phyloP scores from a whole-genome alignment of 2,888 invertebrate genomes.

The Drosophila cracens region DNA sequence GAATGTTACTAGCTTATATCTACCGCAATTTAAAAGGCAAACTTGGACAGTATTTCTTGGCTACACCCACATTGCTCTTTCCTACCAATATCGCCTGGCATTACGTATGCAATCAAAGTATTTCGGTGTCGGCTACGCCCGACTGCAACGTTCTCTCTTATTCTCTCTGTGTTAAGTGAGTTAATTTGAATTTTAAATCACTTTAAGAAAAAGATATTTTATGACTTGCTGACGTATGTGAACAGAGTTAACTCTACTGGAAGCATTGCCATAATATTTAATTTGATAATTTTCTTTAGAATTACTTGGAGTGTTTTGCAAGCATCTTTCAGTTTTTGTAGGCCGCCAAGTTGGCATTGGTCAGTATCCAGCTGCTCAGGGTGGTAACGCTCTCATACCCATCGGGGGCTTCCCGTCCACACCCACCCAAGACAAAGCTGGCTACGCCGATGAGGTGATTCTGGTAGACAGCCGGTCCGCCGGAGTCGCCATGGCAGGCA shows the following conservation, averaged over 20 bases:
- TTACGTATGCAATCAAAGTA: too few species aligned
- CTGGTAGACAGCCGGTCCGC: conserved; percentile 82
- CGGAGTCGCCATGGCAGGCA: conserved; percentile 83
- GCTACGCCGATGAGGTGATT: conserved; percentile 78
- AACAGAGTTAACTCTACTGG: not conserved
- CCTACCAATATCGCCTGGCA: too few species aligned
- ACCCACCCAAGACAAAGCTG: conserved; percentile 75
- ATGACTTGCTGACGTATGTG: not conserved
- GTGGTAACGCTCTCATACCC: conserved; percentile 77
- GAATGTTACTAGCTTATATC: too few species aligned
- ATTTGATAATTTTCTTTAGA: not conserved
- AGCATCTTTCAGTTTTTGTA: not conserved
- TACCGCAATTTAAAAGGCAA: too few species aligned
- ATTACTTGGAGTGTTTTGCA: not conserved
- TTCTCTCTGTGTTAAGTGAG: not conserved
- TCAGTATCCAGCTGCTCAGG: conserved; percentile 59
- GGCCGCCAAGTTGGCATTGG: conserved; percentile 26
- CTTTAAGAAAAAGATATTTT: not conserved
- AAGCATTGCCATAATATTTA: not conserved
- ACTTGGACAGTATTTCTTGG: too few species aligned
- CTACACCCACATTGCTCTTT: too few species aligned
- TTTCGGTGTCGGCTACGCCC: too few species aligned
- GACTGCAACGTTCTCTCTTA: too few species aligned
- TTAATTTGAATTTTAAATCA: not conserved
- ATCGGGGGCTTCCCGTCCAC: conserved; percentile 78